Evolutionary conservation across 1,140 invertebrate species (phyloP).

Genomic region (Eumeta japonica): DNA sequence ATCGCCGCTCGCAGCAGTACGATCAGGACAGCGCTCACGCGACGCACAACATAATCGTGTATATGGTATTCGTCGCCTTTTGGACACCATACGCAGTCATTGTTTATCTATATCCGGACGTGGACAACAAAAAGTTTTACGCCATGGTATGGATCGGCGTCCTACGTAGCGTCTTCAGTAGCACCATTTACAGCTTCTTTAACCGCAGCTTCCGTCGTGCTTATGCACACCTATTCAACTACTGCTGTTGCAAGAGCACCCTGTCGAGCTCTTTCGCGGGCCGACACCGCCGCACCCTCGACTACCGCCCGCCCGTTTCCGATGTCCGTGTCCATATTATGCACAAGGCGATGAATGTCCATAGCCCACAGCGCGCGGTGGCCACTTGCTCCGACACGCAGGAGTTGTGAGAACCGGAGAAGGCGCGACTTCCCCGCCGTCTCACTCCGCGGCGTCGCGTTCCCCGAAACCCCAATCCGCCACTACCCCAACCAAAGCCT

Average conservation of each 20-base stretch:
- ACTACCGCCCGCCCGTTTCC: conserved; percentile 56
- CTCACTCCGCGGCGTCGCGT: too few species aligned
- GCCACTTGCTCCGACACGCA: conserved; percentile 17
- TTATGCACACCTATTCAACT: conserved; percentile 76
- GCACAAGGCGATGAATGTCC: conserved; percentile 26
- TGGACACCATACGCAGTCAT: conserved; percentile 70
- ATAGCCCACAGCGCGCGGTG: conserved; percentile 13
- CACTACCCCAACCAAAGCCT: too few species aligned
- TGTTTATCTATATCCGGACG: conserved; percentile 53
- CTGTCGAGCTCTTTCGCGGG: conserved; percentile 61
- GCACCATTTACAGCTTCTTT: conserved; percentile 65
- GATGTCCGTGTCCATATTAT: conserved; percentile 79
- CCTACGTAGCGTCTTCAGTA: conserved; percentile 68
- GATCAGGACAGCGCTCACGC: conserved; percentile 65
- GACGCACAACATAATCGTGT: conserved; percentile 66
- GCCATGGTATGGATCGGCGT: conserved; percentile 68
- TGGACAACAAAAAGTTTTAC: conserved; percentile 60
- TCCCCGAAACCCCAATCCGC: too few species aligned
- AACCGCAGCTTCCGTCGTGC: conserved; percentile 72
- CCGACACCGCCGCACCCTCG: conserved; percentile 58
- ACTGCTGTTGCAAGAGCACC: conserved; percentile 80
- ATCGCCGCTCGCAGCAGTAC: conserved; percentile 65
- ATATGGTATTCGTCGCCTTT: conserved; percentile 62
- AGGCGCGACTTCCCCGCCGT: too few species aligned
- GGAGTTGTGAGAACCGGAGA: conserved; percentile 26